Percentiles rank a stretch among this genome's conserved stretches.
phyloP scores from a whole-genome alignment of 2,797 vertebrate species.

The Craterocephalus amniculus region DNA sequence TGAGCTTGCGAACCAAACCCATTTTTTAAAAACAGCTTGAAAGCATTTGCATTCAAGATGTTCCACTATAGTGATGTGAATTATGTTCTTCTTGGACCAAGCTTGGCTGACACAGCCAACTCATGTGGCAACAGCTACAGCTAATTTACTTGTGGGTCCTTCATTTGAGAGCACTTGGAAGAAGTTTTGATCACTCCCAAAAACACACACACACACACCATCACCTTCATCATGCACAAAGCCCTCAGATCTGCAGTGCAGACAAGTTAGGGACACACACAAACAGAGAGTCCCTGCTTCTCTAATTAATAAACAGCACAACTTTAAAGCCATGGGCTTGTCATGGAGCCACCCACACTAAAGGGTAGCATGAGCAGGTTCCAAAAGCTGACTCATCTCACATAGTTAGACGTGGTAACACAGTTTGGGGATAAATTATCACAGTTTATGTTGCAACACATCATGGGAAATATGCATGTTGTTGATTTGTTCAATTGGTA shows the following conservation, averaged over 20 bases:
- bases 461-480: conserved; percentile 8
- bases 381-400: conserved; percentile 39
- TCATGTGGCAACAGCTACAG: conserved; percentile 65
- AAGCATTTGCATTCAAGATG: conserved; percentile 66
- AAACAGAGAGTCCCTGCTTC: conserved; percentile 55
- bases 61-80: conserved; percentile 30
- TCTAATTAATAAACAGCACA: conserved; percentile 73
- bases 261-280: conserved; percentile 52
- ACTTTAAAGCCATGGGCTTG: conserved; percentile 63
- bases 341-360: conserved; percentile 54
- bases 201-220: conserved; percentile 18
- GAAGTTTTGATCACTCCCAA: conserved; percentile 44
- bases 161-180: conserved; percentile 57
- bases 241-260: conserved; percentile 48
- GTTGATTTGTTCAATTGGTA: conserved; percentile 4
- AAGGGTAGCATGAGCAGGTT: conserved; percentile 47
- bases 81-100: conserved; percentile 42
- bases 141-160: conserved; percentile 62
- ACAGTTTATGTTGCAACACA: background rate
- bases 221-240: conserved; percentile 45
- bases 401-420: conserved; percentile 33
- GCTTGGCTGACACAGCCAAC: conserved; percentile 50
- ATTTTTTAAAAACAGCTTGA: conserved; percentile 28
- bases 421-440: conserved; percentile 46
- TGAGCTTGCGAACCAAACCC: conserved; percentile 26